Conservation (phyloP, 2,113 vertebrate species). For the Donacobius atricapilla region DNA sequence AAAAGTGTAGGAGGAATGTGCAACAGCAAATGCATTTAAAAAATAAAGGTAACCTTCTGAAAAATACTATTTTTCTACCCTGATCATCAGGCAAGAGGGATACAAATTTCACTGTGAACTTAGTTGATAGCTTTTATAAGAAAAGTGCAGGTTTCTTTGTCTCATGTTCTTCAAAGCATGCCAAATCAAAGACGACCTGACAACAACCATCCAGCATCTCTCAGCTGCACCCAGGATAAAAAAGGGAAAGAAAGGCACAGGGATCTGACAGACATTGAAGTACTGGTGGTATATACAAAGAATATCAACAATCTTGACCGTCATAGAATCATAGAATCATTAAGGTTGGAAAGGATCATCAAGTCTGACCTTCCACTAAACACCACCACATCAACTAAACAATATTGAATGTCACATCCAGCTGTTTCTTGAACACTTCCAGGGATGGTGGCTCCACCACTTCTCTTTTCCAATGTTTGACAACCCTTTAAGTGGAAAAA, state of each 20-base stretch:
- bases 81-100: not conserved
- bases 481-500: not conserved
- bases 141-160: not conserved
- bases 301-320: not conserved
- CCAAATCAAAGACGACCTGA: not conserved
- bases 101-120: not conserved
- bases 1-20: not conserved
- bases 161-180: not conserved
- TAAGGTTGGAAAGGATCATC: not conserved
- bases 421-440: not conserved
- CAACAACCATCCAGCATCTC: not conserved
- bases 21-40: not conserved
- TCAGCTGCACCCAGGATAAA: not conserved
- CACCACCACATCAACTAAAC: not conserved
- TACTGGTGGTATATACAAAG: not conserved
- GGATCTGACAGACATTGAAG: fast-evolving
- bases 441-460: not conserved
- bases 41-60: not conserved
- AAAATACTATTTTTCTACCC: not conserved
- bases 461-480: not conserved
- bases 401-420: fast-evolving
- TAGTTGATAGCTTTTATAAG: not conserved
- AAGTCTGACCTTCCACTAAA: not conserved
- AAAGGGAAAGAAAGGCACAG: not conserved
- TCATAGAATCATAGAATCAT: not conserved